Base-by-base conservation (phyloP, 2,888 invertebrate species). In the Margaritifera margaritifera region DNA sequence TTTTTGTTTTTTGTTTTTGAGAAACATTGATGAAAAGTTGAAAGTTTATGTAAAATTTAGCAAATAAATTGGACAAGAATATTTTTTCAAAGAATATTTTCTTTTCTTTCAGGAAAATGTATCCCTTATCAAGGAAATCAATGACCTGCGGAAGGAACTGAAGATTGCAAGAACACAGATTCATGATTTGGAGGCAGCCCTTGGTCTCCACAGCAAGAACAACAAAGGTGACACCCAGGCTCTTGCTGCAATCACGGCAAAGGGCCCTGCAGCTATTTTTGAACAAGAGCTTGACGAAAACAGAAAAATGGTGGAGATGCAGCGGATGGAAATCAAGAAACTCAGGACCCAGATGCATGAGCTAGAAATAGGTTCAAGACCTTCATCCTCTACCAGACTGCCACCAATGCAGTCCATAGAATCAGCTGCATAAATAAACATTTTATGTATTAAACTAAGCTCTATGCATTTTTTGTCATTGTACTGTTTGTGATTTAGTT, bases 121-220 rank as follows among this genome's bases (percentile, higher is more conserved):
- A 53, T 90, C 92, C 0, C 91, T 97, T 5, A 91, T 96, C 52
- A 92, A 93, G 2, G 96, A 96, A 89, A 93, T 96, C 27, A 95
- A 96, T 85, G 92, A 92, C 68, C 88, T 96, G 57, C 92, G 95
- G 52, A 92, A 92, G 42, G 93, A 94, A 86, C 89, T 95, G 71
- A 94, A 94, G 86, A 89, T 92, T 0, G 92, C 93, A 20, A 91
- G 93, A 18, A 91, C 92, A n/a, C 92, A 92, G 53, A 93, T 94
- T 78, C 91, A 92, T 72, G 93, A 94, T 86, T 92, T 95, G 91
- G 94, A 94, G 87, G 93, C 93, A 50, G 87, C 88, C 5, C 83
- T 90, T 62, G 89, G 89, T 19, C 81, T 89, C 18, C 87, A 89
- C 72, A 84, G 86, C 64, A 87, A 88, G 75, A 84, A 76, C 63